Conservation (phyloP, 2,888 invertebrate species). For the Sympetrum striolatum region DNA sequence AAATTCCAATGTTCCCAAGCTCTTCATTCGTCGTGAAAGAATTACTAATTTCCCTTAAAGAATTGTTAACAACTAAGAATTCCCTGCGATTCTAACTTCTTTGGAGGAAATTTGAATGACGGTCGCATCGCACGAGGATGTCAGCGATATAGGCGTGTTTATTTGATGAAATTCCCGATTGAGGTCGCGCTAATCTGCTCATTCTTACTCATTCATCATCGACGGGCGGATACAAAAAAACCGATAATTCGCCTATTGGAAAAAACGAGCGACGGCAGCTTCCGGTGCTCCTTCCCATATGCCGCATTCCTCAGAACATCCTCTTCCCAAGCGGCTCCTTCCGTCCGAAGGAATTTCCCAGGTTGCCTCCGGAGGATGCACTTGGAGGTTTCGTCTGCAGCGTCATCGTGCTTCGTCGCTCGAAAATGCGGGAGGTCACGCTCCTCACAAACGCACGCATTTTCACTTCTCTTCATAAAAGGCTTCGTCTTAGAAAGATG, state of each 20-base stretch:
- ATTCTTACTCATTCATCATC: not conserved
- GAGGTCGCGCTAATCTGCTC: not conserved
- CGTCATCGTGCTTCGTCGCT: no score
- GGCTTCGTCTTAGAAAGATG: no score
- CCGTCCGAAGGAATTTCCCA: not conserved
- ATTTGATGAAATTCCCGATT: not conserved
- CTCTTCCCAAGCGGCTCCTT: not conserved
- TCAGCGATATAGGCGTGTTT: not conserved
- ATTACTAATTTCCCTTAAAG: no score
- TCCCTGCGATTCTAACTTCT: not conserved
- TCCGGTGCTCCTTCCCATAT: not conserved
- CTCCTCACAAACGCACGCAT: no score
- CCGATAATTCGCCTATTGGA: not conserved
- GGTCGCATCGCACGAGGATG: not conserved
- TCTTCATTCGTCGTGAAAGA: no score
- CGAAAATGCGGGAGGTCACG: no score
- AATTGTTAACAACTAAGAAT: no score
- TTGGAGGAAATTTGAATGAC: not conserved
- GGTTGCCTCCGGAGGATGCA: no score
- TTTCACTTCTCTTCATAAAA: no score
- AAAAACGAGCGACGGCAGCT: not conserved
- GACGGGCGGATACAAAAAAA: not conserved
- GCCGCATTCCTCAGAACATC: constrained; percentile 30
- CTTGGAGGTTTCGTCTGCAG: no score
- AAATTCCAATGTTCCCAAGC: no score